These are phyloP conservation scores for Laothoe populi DNA, from an alignment of 2,888 invertebrate genomes.

Conservation along the genomic window DNA sequence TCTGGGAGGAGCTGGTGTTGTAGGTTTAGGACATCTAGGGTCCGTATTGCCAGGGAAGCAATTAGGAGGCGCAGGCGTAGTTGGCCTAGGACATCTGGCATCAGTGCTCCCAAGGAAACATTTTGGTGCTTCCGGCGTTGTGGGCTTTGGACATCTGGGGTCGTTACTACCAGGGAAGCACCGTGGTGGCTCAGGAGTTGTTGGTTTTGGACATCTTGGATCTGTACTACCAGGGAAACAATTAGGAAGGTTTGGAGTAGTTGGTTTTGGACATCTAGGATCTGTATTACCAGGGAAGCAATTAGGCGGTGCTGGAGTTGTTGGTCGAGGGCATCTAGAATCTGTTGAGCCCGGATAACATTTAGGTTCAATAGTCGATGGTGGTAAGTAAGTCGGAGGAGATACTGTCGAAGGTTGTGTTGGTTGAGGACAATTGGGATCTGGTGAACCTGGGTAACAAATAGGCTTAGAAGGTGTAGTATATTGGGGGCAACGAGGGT, in stretches of 20 bases:
- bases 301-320: constrained; percentile 33
- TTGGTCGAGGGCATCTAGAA: constrained; percentile 42
- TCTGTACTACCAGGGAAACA: constrained; percentile 63
- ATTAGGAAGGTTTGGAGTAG: constrained; percentile 36
- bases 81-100: constrained; percentile 41
- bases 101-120: constrained; percentile 46
- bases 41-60: constrained; percentile 61
- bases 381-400: constrained; percentile 53
- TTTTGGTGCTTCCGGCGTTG: constrained; percentile 34
- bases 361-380: constrained; percentile 44
- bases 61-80: constrained; percentile 43
- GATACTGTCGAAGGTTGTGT: constrained; percentile 43
- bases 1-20: constrained; percentile 43
- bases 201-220: constrained; percentile 42
- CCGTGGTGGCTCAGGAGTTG: constrained; percentile 44
- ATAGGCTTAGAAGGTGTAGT: constrained; percentile 39
- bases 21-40: constrained; percentile 53
- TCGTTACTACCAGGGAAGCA: constrained; percentile 58
- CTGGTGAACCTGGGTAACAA: constrained; percentile 47
- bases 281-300: constrained; percentile 51
- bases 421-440: constrained; percentile 53
- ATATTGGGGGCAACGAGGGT: constrained; percentile 52
- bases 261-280: constrained; percentile 38
- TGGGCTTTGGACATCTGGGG: constrained; percentile 45
- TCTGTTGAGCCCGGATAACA: constrained; percentile 37